A percentile compares a stretch with the other conserved stretches of the same genome.
These are phyloP conservation scores for Phortica okadai DNA, from an alignment of 2,888 invertebrate genomes.

Conservation along the genomic window DNA sequence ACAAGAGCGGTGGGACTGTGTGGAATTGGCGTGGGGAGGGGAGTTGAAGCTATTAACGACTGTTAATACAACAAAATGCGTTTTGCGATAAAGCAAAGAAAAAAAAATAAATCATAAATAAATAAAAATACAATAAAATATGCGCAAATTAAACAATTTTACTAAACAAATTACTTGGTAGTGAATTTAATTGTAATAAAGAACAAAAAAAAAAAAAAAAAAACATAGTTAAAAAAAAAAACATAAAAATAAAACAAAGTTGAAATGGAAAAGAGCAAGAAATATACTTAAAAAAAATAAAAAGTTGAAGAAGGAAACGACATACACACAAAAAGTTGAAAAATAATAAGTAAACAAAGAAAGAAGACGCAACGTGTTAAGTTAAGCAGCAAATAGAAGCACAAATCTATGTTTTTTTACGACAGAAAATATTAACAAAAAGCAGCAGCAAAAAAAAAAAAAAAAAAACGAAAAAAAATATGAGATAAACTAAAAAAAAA, in stretches of 20 bases:
- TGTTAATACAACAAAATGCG: conserved; percentile 12
- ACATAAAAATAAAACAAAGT: conserved; percentile 40
- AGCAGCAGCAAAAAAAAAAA: conserved; percentile 25
- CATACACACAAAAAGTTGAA: conserved; percentile 41
- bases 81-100: conserved; percentile 16
- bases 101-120: conserved; percentile 3
- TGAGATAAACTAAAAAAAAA: conserved; percentile 10
- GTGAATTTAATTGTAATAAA: conserved; percentile 17
- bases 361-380: conserved; percentile 4
- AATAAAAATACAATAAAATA: conserved; percentile 32
- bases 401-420: conserved; percentile 52
- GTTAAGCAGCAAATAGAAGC: conserved; percentile 45
- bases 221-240: conserved; percentile 46
- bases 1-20: background rate
- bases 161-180: conserved; percentile 48
- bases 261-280: conserved; percentile 30
- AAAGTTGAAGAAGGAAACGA: conserved; percentile 38
- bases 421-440: conserved; percentile 20
- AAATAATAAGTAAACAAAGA: conserved; percentile 6
- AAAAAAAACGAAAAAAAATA: background rate
- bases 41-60: background rate
- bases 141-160: conserved; percentile 43
- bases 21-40: too few relatives aligned
- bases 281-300: conserved; percentile 35
- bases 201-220: conserved; percentile 35